Evolutionary conservation across 2,888 invertebrate species (phyloP), one percentile per base, ranked within the genome.

Genomic region (Lasioglossum oenotherae): DNA sequence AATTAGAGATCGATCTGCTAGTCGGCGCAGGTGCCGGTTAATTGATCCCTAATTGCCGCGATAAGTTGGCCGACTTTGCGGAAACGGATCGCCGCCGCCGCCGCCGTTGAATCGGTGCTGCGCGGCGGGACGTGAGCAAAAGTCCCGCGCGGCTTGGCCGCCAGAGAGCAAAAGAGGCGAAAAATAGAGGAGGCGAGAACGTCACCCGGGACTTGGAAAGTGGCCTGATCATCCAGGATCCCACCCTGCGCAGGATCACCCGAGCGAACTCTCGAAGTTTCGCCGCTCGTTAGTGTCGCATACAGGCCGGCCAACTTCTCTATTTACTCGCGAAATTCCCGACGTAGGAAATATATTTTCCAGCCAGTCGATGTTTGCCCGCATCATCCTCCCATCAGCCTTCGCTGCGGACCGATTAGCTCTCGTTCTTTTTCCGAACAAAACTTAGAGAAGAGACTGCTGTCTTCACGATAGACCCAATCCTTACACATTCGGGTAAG

Each of bases 271-370:
- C 74, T 31, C 82, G 78, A 91, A 92, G 89, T 91, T 92, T 88
- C 87, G 87, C 81, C 81, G 89, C 92, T 92, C 91, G 91, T 92
- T 91, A 92, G 91, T 84, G 87, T 88, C 89, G 89, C 90, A 88
- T 91, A 89, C 88, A 90, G 84, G 76, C 84, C 60, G 76, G 75
- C 77, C 84, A 85, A 88, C 86, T 88, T 85, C 84, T 85, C 80
- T 91, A 91, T 91, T 91, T 91, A 87, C 91, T 89, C 89, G 83
- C 89, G 84, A 85, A 89, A 89, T 91, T 88, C 84, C 60, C 78
- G 57, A 84, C 85, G 76, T 73, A 78, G 53, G 57, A 82, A 73
- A 78, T 85, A 78, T 79, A 76, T 72, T 78, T 74, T 73, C 57
- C 49, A 16, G n/a, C 19, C 31, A 64, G 53, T 82, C 84, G 73